Evolutionary conservation across 2,888 invertebrate species (phyloP).

Genomic region (Rhagonycha lutea): DNA sequence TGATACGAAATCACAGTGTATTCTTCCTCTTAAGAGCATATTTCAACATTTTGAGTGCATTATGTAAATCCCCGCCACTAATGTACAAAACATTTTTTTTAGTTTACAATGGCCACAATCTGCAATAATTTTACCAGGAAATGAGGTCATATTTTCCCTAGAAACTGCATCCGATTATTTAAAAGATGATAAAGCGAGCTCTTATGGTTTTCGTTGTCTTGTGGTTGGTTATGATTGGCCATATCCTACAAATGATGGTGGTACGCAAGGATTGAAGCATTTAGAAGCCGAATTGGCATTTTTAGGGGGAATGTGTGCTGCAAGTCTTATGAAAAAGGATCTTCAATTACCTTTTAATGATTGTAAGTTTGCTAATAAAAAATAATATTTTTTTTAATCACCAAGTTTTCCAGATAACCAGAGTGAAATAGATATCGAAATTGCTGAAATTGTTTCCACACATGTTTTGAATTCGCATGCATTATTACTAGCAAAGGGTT

Average conservation of each 20-base stretch:
- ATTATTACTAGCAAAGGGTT: conserved; percentile 82
- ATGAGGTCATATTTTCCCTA: conserved; percentile 91
- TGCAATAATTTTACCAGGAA: conserved; percentile 85
- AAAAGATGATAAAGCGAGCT: conserved; percentile 82
- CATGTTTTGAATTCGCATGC: conserved; percentile 66
- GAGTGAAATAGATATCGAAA: conserved; percentile 71
- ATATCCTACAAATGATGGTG: conserved; percentile 50
- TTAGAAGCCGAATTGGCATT: conserved; percentile 90
- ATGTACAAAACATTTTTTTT: conserved; percentile 24
- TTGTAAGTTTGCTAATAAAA: background rate
- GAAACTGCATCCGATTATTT: conserved; percentile 96
- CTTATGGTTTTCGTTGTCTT: conserved; percentile 80
- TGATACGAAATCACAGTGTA: no score
- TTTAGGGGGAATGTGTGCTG: conserved; percentile 89
- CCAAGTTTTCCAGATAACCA: conserved; percentile 60
- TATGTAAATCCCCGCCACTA: background rate
- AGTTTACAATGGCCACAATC: conserved; percentile 85
- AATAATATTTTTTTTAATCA: background rate
- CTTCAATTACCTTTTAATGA: conserved; percentile 67
- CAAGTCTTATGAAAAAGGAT: conserved; percentile 85
- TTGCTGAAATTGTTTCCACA: conserved; percentile 71
- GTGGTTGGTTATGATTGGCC: conserved; percentile 84
- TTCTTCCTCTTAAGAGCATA: no score
- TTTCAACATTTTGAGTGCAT: background rate
- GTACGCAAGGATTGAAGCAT: conserved; percentile 64